Evolutionary conservation across 2,888 invertebrate genomes (phyloP).

Genomic region (Boloria selene): DNA sequence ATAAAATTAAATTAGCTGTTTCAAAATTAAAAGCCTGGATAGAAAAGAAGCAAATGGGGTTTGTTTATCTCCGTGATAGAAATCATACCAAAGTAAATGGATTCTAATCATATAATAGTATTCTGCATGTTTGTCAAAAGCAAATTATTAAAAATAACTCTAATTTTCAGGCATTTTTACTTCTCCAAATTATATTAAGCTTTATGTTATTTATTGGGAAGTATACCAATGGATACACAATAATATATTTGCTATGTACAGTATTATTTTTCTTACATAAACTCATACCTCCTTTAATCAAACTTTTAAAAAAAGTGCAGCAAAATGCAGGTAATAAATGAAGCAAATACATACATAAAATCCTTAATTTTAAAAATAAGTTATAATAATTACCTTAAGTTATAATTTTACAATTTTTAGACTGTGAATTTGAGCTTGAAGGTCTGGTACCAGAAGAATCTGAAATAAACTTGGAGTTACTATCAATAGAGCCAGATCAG

Average conservation of each 20-base stretch:
- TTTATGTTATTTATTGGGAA: conserved; percentile 61
- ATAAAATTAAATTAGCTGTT: conserved; percentile 49
- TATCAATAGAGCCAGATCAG: conserved; percentile 69
- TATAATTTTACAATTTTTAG: conserved; percentile 56
- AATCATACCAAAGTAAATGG: conserved; percentile 71
- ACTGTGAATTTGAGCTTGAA: conserved; percentile 72
- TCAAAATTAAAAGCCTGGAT: conserved; percentile 51
- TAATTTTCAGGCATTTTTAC: conserved; percentile 69
- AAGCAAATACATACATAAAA: neutral
- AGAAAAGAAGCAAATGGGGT: conserved; percentile 55
- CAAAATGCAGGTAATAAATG: conserved; percentile 64
- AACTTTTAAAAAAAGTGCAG: conserved; percentile 59
- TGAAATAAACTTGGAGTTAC: conserved; percentile 65
- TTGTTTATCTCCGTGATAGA: conserved; percentile 62
- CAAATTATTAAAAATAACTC: conserved; percentile 29
- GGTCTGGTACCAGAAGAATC: conserved; percentile 70
- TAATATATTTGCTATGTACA: conserved; percentile 62
- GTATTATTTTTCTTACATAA: conserved; percentile 58
- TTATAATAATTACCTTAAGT: neutral
- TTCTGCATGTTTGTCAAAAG: neutral
- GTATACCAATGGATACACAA: conserved; percentile 64
- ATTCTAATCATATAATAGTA: neutral
- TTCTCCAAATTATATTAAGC: conserved; percentile 64
- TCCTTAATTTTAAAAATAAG: neutral
- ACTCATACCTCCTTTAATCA: conserved; percentile 57